Conservation (phyloP, 2,113 vertebrate genomes). For the Trematomus loennbergii region DNA sequence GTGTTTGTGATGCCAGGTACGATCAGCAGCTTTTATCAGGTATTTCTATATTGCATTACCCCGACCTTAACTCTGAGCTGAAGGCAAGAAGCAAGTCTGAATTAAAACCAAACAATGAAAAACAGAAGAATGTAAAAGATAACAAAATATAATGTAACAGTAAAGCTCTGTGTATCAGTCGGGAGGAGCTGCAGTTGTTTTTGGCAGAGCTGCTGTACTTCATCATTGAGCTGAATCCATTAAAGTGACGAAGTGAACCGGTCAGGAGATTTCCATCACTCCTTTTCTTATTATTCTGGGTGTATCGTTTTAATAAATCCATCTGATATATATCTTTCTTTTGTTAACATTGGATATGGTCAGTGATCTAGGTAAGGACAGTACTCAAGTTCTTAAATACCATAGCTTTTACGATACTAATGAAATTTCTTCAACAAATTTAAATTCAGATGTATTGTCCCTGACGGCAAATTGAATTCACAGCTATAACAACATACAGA, state of each 20-base stretch:
- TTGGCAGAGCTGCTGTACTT: slow-evolving; percentile 61
- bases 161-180: slow-evolving; percentile 53
- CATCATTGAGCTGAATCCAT: slow-evolving; percentile 45
- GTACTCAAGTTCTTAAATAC: no score
- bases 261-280: slow-evolving; percentile 27
- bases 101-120: slow-evolving; percentile 61
- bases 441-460: no score
- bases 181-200: slow-evolving; percentile 51
- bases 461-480: no score
- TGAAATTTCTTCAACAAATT: no score
- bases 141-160: slow-evolving; percentile 54
- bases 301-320: background rate
- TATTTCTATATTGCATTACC: slow-evolving; percentile 25
- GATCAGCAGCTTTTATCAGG: background rate
- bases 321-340: background rate
- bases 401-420: no score
- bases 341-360: no score
- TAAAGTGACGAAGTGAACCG: slow-evolving; percentile 32
- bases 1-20: background rate
- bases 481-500: no score
- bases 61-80: slow-evolving; percentile 33
- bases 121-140: slow-evolving; percentile 53
- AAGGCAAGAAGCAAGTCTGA: slow-evolving; percentile 26
- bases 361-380: no score
- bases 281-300: slow-evolving; percentile 17